Evolutionary conservation across 2,797 vertebrate genomes (phyloP).

Genomic region (Malurus splendens): DNA sequence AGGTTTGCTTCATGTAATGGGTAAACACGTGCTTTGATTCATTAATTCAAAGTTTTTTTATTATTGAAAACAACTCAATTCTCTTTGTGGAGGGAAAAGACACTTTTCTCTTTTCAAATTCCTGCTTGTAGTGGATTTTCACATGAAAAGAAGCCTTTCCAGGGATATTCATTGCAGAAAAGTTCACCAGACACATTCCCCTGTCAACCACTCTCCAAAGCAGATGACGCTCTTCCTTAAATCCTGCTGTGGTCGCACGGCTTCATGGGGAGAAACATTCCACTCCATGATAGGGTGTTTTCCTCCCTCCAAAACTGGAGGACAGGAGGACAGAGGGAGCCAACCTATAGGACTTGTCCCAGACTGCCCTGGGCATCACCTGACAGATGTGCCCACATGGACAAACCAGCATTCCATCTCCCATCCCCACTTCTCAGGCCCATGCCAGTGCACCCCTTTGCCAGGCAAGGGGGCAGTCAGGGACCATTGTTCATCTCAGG

Average conservation of each 20-base stretch:
- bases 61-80: neutral
- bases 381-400: rapidly evolving
- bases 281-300: neutral
- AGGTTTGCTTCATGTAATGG: neutral
- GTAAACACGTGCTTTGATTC: neutral
- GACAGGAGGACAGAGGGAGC: neutral
- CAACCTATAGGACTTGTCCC: neutral
- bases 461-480: neutral
- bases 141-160: neutral
- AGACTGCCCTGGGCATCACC: neutral
- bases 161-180: neutral
- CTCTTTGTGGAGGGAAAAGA: neutral
- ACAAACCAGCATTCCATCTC: neutral
- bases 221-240: rapidly evolving
- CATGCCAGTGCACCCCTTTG: neutral
- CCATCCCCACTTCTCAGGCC: neutral
- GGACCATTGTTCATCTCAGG: neutral
- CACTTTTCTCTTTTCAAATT: neutral
- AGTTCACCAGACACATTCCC: neutral
- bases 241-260: neutral
- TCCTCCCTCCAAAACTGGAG: neutral
- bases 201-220: neutral
- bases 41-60: neutral
- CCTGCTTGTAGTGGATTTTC: neutral
- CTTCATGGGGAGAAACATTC: neutral